Percentiles rank a stretch among this genome's conserved stretches.
Conservation (phyloP, 2,888 invertebrate genomes). For the Pocota personata region DNA sequence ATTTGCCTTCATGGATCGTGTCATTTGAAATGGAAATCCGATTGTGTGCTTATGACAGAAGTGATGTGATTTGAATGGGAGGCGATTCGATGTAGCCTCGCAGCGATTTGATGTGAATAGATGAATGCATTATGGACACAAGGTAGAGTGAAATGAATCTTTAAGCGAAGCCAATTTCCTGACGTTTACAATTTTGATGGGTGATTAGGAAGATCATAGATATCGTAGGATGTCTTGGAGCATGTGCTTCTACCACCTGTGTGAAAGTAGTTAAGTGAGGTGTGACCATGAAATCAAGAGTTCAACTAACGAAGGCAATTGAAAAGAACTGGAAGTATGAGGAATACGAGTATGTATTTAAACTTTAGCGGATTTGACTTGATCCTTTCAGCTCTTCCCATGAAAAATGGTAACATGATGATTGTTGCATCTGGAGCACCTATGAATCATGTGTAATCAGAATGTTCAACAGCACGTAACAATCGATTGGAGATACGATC, state of each 20-base stretch:
- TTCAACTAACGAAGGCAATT: neutral
- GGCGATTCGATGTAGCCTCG: conserved; percentile 39
- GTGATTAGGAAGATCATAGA: conserved; percentile 5
- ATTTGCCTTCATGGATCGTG: conserved; percentile 32
- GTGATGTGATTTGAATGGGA: conserved; percentile 55
- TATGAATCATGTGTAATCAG: too few species aligned
- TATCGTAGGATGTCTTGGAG: neutral
- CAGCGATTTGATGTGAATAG: conserved; percentile 30
- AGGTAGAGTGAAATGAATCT: neutral
- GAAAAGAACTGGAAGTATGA: neutral
- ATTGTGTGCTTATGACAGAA: conserved; percentile 64
- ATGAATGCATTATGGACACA: conserved; percentile 19
- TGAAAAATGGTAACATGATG: too few species aligned
- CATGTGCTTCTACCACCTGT: neutral
- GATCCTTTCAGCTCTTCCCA: too few species aligned
- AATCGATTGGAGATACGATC: too few species aligned
- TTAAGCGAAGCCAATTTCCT: conserved; percentile 11
- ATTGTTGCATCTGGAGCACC: too few species aligned
- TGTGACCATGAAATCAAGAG: conserved; percentile 7
- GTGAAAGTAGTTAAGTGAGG: conserved; percentile 11
- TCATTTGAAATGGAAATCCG: conserved; percentile 69
- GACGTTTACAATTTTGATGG: conserved; percentile 2
- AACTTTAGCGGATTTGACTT: too few species aligned
- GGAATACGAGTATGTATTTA: too few species aligned
- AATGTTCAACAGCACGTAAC: too few species aligned